Base-by-base conservation (phyloP, 2,888 invertebrate species). In the Thera obeliscata region DNA sequence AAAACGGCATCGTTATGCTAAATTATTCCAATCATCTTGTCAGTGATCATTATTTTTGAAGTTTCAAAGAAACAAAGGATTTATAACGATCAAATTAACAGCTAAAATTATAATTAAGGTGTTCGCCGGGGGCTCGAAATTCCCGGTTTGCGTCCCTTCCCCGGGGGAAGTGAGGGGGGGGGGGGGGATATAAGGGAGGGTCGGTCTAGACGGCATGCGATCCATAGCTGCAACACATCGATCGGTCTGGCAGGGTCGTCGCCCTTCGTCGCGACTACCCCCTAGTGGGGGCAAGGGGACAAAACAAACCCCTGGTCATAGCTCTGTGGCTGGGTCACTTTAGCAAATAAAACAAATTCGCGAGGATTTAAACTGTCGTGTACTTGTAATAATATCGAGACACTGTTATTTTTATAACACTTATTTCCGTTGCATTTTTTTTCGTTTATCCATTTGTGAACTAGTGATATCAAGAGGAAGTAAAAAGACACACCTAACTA, bases 131-230 rank as follows among this genome's bases (percentile, higher is more conserved):
- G 60, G 64, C 50, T 64, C 66, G 57, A 79, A 84, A 85, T 85
- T 82, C 80, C 79, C 82, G 82, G 85, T 84, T 81, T 86, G 84
- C 36, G 54, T 54, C 74, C 76, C 79, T 78, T 74, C 78, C 73
- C 76, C 71, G 49, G 62, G 56, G 52, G 35, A 67, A 64, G 72
- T 77, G 76, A 75, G 72, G 64, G 77, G 77, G 78, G 81, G 62
- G 61, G 56, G 69, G 54, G 56, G 55, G 7, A 38, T 36, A n/a
- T 52, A 52, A 43, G 58, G 66, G 33, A 78, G 79, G 79, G 81
- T 66, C 78, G 82, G 92, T 93, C 93, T 93, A 93, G 93, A 93
- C 93, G 86, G 80, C 84, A 88, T 88, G 89, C 89, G 91, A 91
- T 92, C 93, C 81, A 92, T 91, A 91, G 66, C 89, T 88, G 91